Evolutionary conservation across 37 sponge, comb jelly and placozoan species (phyloP), one percentile per base, ranked within the genome.

Genomic region (Haliclona indistincta): DNA sequence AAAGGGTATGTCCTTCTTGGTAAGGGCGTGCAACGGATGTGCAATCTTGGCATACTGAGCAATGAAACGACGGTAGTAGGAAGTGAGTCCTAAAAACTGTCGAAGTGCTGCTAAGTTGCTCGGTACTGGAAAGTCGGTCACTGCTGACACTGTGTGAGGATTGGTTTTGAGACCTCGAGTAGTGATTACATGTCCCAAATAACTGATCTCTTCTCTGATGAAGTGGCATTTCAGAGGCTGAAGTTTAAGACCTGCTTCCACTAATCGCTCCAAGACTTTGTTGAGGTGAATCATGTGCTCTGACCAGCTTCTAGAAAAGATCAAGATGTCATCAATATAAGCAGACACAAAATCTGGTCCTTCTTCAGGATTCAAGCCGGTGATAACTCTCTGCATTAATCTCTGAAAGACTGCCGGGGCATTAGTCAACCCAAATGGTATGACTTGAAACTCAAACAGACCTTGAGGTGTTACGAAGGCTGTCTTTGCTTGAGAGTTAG

Each of bases 261-360:
- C 3, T 15, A 75, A 60, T 38, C 79, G 22, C 28, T 23, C 6
- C 23, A 90, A 40, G 22, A 86, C 83, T 0, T 11, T 13, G 0
- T 54, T 5, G n/a, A 86, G 52, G 68, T 90, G 91, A 17, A 40
- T 4, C 42, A 70, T 0, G 49, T 90, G 89, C 0, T 84, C 76
- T 19, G 77, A 76, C 88, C 87, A 84, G 2, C 81, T 54, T 4
- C 40, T 35, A 34, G 78, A 81, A 70, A 53, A 74, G 13, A 90
- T 47, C 10, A 85, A 44, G 0, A 86, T 17, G 65, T 90, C 91
- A 60, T 90, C 91, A 17, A 90, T 44, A 56, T 90, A 90, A 23
- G 84, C 88, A 19, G 68, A 79, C 32, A 64, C 38, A 54, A 29
- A 73, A 1, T 61, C 70, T 39, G 56, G 79, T 33, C 79, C 69